Base-by-base conservation (phyloP, 2,888 invertebrate genomes). In the Campoplex nolae region DNA sequence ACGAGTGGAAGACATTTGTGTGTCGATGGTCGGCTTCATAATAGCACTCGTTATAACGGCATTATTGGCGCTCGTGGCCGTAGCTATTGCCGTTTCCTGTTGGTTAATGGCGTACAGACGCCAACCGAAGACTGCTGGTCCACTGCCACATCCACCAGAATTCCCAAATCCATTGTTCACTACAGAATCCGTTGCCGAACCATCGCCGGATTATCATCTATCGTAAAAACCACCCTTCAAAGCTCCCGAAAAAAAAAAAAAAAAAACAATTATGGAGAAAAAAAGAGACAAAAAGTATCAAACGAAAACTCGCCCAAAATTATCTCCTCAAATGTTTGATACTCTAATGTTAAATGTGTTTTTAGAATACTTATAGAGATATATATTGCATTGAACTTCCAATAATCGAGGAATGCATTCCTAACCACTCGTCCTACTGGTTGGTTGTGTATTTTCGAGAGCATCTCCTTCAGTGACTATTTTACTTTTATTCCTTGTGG, bases 31-130 rank as follows among this genome's bases (percentile, higher is more conserved):
- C 91, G 98, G 98, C 88, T 97, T 99, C 93, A 98, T 98, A 90
- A 98, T 98, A 92, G 98, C 98, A 90, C 95, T 98, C 92, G 97
- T 98, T 88, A 97, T 99, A 93, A 99, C 98, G 89, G 98, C 98
- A 75, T 96, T 98, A 88, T 95, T 99, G 93, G 98, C 98, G 84
- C 95, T 99, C 89, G 98, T 98, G 85, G 98, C 98, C 84, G 98
- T 99, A 83, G 98, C 98, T 45, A 98, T 98, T 76, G 98, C 98
- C 83, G 98, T 98, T 84, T 98, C 98, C 88, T 98, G 98, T 95
- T 99, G 98, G 98, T 96, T 98, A 89, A 98, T 98, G 96, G 98
- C 98, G 91, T 98, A 98, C 95, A 95, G 98, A 90, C 96, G 98
- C 91, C 96, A 97, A 93, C 97, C 98, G 78, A 98, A 98, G 92